These are phyloP conservation scores for cattle (Bos taurus) DNA, from an alignment of 2,113 vertebrate genomes.

Conservation along the genomic window ARS-UCD2.0 NC_037357.1:118528501-118529000, in stretches of 20 bases:
- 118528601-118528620: conserved; percentile 56
- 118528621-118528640: conserved; percentile 37
- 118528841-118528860: background rate
- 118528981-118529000: conserved; percentile 19
- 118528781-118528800: background rate
- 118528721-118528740: background rate
- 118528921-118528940: background rate
- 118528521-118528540: conserved; percentile 64
- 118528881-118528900: background rate
- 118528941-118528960: background rate
- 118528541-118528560: conserved; percentile 38
- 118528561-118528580: conserved; percentile 55
- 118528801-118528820: conserved; percentile 21
- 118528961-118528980: background rate
- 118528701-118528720: background rate
- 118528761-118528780: background rate
- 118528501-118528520: conserved; percentile 73
- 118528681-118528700: background rate
- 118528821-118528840: conserved; percentile 35
- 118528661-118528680: background rate
- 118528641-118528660: background rate
- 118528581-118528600: conserved; percentile 72
- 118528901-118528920: background rate
- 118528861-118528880: conserved; percentile 3
- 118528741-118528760: background rate